Base-by-base conservation (phyloP, 2,797 vertebrate species). In the Antennarius maculatus region DNA sequence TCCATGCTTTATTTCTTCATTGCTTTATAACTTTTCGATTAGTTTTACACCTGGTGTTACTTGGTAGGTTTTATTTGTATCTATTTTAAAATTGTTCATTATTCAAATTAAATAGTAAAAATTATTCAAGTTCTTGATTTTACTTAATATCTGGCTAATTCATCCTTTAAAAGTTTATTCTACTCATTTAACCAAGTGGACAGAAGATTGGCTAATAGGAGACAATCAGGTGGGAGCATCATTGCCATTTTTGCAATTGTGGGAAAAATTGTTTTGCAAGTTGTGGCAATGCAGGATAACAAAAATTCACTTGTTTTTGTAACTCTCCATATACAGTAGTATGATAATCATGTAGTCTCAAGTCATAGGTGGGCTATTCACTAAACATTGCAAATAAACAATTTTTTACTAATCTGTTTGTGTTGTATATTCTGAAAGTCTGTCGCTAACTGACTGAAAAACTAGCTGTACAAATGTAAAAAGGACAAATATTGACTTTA, bases 401-500 rank as follows among this genome's bases (percentile, higher is more conserved):
- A 12, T 50, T 23, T 51, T 29, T 9, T n/a, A 11, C 13, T 54
- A 17, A 4, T 50, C 29, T 54, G 43, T 49, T 23, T 34, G 31
- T 56, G 16, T 50, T 0, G 27, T 16, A 29, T 49, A 4, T 29
- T 1, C 3, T 17, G 7, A 18, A 49, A 28, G 9, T 47, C 10
- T 60, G 37, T 50, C 2, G 23, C 55, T 50, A 17, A 1, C 46
- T 0, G 2, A 42, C n/a, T 7, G 5, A 55, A 11, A 48, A 11
- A 63, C n/a, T 15, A 69, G 12, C 16, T 49, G 5, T 39, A 34
- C 0, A 18, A 41, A 52, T 16, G 17, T 37, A 17, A 37, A 61
- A 60, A 60, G 7, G 12, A 62, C 50, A 61, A 28, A 42, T 4
- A 15, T 43, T 57, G 43, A 29, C n/a, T 63, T 59, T 18, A 34